Evolutionary conservation across 2,888 invertebrate species (phyloP), one percentile per base, ranked within the genome.

Genomic region (Zaprionus lineosus): DNA sequence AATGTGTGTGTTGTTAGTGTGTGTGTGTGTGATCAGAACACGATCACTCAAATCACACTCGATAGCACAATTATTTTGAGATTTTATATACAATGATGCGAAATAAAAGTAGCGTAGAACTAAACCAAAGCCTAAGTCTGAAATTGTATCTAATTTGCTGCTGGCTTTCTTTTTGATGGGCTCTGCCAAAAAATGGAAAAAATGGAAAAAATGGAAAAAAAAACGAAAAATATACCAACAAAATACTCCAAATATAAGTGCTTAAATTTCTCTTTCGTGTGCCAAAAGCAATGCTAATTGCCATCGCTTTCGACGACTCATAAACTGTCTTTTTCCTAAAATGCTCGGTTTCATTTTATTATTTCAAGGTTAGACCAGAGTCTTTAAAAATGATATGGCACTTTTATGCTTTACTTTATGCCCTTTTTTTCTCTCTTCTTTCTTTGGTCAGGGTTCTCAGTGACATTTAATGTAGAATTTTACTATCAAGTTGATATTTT

Each of bases 91-190:
- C 33, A 39, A n/a, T 34, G 60, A 57, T 47, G 56, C 53, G 72
- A 83, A 78, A 75, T 69, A 71, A 70, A 77, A 77, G 84, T 76
- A 83, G 84, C 24, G 81, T 83, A 78, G 77, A 78, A 84, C 77
- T 76, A 76, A 76, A 84, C 61, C 73, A 60, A 73, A 69, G 56
- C 50, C 65, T 69, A 79, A 79, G 75, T 70, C 60, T 64, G 66
- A 81, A 76, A 76, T 70, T 76, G 77, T 84, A 77, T 76, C 76
- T 70, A 78, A 74, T 78, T 82, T 77, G 69, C 40, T 51, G 56
- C 53, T 58, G 76, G 70, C 73, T 83, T 77, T 83, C 69, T 60
- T 53, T 69, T 77, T 59, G 63, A 46, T 51, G 46, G n/a, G 44
- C 50, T 53, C 47, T 55, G 59, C 56, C 62, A 67, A 61, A 48